These are phyloP conservation scores for Bombus fervidus DNA, from an alignment of 1,140 invertebrate genomes.

Conservation along the genomic window DNA sequence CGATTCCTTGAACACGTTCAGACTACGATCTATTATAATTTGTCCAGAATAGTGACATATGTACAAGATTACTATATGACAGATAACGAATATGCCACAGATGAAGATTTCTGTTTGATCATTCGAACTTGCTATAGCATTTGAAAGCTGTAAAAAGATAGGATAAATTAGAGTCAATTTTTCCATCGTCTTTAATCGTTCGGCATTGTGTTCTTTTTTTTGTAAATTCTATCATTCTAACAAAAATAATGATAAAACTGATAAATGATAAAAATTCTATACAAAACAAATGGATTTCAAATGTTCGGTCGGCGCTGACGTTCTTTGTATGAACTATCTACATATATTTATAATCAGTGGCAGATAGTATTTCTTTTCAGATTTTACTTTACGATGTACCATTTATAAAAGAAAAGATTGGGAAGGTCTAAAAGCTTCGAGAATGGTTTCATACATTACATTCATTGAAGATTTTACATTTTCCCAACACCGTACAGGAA, in stretches of 20 bases:
- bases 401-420: fast-evolving
- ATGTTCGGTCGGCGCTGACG: fast-evolving
- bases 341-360: too few relatives aligned
- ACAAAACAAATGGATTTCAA: too few relatives aligned
- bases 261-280: too few relatives aligned
- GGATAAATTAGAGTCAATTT: too few relatives aligned
- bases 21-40: neutral
- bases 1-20: neutral
- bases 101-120: neutral
- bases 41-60: neutral
- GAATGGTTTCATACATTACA: too few relatives aligned
- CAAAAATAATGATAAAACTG: too few relatives aligned
- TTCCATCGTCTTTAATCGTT: fast-evolving
- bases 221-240: too few relatives aligned
- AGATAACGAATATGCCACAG: fast-evolving
- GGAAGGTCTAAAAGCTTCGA: fast-evolving
- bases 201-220: fast-evolving
- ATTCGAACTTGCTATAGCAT: fast-evolving
- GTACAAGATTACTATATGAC: neutral
- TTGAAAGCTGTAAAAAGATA: neutral
- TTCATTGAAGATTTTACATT: fast-evolving
- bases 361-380: fast-evolving
- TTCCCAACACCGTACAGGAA: fast-evolving
- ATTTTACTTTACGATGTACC: too few relatives aligned
- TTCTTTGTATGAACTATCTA: too few relatives aligned